phyloP scores from a whole-genome alignment of 1,140 invertebrate genomes.

The Diprion similis region DNA sequence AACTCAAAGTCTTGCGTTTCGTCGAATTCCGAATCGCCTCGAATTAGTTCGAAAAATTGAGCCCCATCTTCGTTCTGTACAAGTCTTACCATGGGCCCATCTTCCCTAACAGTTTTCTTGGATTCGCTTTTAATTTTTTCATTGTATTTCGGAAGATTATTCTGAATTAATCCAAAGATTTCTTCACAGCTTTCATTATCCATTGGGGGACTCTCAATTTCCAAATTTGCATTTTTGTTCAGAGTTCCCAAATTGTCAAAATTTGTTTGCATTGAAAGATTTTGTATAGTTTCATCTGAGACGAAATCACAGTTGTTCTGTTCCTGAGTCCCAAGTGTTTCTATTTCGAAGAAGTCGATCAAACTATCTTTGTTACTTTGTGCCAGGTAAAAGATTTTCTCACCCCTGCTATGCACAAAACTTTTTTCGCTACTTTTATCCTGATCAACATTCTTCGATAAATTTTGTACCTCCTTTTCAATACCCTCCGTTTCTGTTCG shows the following conservation, averaged over 20 bases:
- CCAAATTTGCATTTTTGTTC: neutral
- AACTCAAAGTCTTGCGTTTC: neutral
- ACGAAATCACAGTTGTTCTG: neutral
- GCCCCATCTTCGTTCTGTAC: constrained; percentile 42
- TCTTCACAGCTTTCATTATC: neutral
- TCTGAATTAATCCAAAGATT: neutral
- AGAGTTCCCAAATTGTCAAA: neutral
- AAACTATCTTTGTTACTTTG: constrained; percentile 15
- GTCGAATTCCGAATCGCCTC: constrained; percentile 30
- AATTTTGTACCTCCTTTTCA: neutral
- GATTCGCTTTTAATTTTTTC: neutral
- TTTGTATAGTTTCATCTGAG: neutral
- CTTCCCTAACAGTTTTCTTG: constrained; percentile 8
- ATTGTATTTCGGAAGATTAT: neutral
- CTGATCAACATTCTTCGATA: constrained; percentile 33
- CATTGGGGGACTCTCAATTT: neutral
- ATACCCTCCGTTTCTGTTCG: neutral
- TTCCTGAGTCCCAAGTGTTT: constrained; percentile 17
- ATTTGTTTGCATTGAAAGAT: neutral
- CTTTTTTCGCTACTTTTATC: constrained; percentile 17
- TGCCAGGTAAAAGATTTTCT: constrained; percentile 17
- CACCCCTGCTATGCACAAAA: constrained; percentile 14
- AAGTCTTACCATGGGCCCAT: constrained; percentile 34
- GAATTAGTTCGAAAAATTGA: constrained; percentile 45
- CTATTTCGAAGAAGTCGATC: constrained; percentile 28